Evolutionary conservation across 2,888 invertebrate species (phyloP).

Genomic region (Pseudococcus viburni): DNA sequence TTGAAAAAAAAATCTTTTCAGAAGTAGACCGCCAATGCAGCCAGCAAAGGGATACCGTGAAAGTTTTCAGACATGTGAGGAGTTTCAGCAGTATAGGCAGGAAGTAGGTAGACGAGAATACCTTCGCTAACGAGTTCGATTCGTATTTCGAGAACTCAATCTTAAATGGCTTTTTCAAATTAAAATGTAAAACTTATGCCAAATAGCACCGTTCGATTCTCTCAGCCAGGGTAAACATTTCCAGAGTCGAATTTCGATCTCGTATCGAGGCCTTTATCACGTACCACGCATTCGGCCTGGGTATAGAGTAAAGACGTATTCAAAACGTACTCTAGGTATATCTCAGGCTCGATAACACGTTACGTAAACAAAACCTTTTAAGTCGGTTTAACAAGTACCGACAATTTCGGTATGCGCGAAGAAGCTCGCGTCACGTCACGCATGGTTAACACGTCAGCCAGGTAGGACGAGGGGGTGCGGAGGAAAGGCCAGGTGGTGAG

Average conservation of each 20-base stretch:
- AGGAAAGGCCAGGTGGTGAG: neutral
- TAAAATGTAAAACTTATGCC: slow-evolving; percentile 19
- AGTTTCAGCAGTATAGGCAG: neutral
- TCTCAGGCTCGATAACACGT: slow-evolving; percentile 16
- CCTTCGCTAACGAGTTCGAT: neutral
- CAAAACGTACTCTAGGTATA: neutral
- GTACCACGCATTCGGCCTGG: neutral
- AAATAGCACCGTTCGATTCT: neutral
- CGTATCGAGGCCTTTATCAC: neutral
- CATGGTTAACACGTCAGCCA: slow-evolving; percentile 30
- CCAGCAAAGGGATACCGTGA: neutral
- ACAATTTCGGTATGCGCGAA: slow-evolving; percentile 1
- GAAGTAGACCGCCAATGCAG: neutral
- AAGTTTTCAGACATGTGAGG: neutral
- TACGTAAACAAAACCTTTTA: slow-evolving; percentile 23
- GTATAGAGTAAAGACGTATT: neutral
- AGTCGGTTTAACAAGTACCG: slow-evolving; percentile 20
- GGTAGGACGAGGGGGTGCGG: neutral
- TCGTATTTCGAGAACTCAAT: neutral
- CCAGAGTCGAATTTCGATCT: slow-evolving; percentile 8
- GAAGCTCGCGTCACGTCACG: neutral
- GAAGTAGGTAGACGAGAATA: neutral
- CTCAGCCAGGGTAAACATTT: neutral
- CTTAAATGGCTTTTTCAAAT: slow-evolving; percentile 23
- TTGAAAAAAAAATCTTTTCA: neutral